Base-by-base conservation (phyloP, 2,888 invertebrate species). In the Brachypterus glaber region DNA sequence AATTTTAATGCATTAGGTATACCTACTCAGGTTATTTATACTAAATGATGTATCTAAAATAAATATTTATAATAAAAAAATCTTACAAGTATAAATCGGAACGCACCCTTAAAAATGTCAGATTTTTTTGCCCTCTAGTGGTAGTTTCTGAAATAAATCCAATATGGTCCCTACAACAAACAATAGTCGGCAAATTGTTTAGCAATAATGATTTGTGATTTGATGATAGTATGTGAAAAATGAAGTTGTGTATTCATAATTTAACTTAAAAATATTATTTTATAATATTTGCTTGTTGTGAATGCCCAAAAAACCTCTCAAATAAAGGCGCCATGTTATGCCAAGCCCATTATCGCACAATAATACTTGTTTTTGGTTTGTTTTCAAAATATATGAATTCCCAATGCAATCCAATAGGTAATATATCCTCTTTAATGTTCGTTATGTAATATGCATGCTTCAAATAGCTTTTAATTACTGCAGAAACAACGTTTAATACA, bases 331-430 rank as follows among this genome's bases (percentile, higher is more conserved):
- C 60, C 62, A 64, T 66, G 66, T 59, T 62, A 54, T 58, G 63
- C 66, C 66, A 61, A 64, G 64, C 66, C 66, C 66, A 62, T 57
- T 55, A 51, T 50, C 50, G 55, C 47, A 49, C 53, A 45, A 54
- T 56, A 52, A 49, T 52, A 48, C 46, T 59, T 39, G 41, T 60
- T 43, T 47, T 61, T 52, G 58, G 56, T 48, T 51, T 53, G 41
- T 48, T 57, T 47, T 49, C 52, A 43, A 51, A 49, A 40, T 50
- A 48, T 49, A 46, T 40, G 36, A 49, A 47, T 38, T 53, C 53
- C 40, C 47, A 46, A 40, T 55, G 55, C 37, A 60, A 59, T 52
- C 54, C 55, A 16, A 50, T 59, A 47, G 63, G 64, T 64, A 57
- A 54, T 34, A 27, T 35, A 33, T 29, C 18, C 21, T 37, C 9